phyloP scores from a whole-genome alignment of 2,113 vertebrate genomes.

The Corythornis madagascariensis region DNA sequence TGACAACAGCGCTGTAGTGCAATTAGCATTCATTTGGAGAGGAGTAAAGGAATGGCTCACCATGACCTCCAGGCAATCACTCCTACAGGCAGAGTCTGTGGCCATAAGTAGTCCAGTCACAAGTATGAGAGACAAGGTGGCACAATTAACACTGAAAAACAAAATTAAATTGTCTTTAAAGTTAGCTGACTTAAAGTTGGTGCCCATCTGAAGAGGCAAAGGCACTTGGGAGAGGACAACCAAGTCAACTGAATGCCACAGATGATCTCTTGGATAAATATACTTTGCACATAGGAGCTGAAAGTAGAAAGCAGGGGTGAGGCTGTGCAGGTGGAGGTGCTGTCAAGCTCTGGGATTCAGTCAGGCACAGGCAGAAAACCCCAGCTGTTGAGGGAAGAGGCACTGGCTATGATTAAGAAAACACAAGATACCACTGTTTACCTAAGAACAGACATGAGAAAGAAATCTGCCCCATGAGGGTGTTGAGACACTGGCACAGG shows the following conservation, averaged over 20 bases:
- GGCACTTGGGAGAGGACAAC: neutral
- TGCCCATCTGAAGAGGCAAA: neutral
- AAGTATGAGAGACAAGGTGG: neutral
- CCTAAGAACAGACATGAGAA: neutral
- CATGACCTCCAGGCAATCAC: neutral
- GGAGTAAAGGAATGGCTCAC: neutral
- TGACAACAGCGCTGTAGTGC: neutral
- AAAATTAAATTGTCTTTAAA: neutral
- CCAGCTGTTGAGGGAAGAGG: neutral
- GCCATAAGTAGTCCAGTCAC: neutral
- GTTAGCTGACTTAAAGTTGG: neutral
- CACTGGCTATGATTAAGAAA: neutral
- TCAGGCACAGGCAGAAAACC: neutral
- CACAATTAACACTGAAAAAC: neutral
- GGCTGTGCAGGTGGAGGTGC: neutral
- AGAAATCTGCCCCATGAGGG: too few relatives aligned
- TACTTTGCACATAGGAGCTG: neutral
- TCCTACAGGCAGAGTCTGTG: neutral
- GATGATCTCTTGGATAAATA: neutral
- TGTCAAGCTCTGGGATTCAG: neutral
- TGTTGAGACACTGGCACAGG: too few relatives aligned
- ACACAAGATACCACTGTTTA: neutral
- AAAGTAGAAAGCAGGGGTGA: neutral
- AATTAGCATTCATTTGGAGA: neutral
- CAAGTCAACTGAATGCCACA: neutral